A percentile compares a stretch with the other conserved stretches of the same genome.
phyloP scores from a whole-genome alignment of 2,888 invertebrate species.

The Rhodophaea formosa region DNA sequence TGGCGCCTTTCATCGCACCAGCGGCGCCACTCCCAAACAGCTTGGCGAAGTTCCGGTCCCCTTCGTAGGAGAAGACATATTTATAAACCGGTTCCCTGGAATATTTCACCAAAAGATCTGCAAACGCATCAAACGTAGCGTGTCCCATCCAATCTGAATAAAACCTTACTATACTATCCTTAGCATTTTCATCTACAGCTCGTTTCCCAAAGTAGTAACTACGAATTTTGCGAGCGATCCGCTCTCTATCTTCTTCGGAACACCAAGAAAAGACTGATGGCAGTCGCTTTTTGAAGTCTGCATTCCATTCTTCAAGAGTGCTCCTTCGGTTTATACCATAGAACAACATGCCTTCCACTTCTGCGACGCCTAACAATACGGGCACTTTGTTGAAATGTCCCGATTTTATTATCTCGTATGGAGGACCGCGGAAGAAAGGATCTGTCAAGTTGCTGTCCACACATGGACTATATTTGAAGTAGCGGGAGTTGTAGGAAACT shows the following conservation, averaged over 20 bases:
- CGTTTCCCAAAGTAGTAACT: slow-evolving; percentile 30
- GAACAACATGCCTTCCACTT: slow-evolving; percentile 63
- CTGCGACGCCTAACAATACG: slow-evolving; percentile 56
- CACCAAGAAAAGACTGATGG: slow-evolving; percentile 66
- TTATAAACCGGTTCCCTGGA: slow-evolving; percentile 57
- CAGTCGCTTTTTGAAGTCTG: slow-evolving; percentile 53
- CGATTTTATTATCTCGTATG: slow-evolving; percentile 57
- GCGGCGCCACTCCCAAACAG: slow-evolving; percentile 39
- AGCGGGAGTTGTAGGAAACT: slow-evolving; percentile 53
- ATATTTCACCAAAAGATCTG: background rate
- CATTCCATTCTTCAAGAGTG: slow-evolving; percentile 51
- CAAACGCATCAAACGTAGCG: slow-evolving; percentile 49
- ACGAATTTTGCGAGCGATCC: slow-evolving; percentile 4
- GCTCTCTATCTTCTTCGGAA: slow-evolving; percentile 43
- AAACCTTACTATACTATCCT: slow-evolving; percentile 43
- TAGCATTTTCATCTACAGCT: slow-evolving; percentile 34
- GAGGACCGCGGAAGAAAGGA: slow-evolving; percentile 62
- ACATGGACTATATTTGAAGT: slow-evolving; percentile 69
- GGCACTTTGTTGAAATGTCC: slow-evolving; percentile 64
- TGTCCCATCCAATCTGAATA: slow-evolving; percentile 67
- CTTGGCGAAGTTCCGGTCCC: slow-evolving; percentile 56
- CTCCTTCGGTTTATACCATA: slow-evolving; percentile 52
- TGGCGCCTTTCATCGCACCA: slow-evolving; percentile 41
- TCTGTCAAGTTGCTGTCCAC: slow-evolving; percentile 52
- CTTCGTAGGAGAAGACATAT: slow-evolving; percentile 64